phyloP scores from a whole-genome alignment of 2,797 vertebrate species.

The Prionace glauca region DNA sequence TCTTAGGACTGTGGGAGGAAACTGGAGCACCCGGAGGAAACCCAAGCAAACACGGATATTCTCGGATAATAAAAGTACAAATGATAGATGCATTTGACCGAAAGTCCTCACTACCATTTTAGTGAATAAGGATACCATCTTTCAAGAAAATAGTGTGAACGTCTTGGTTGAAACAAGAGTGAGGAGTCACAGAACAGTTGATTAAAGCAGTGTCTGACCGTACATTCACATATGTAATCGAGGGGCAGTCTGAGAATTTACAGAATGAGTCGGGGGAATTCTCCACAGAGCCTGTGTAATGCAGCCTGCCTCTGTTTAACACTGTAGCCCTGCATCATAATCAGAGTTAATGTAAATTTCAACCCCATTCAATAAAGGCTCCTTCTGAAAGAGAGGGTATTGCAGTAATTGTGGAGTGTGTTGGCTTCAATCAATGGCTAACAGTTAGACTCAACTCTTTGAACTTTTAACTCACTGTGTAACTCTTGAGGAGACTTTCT shows the following conservation, averaged over 20 bases:
- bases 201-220: neutral
- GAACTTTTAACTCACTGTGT: neutral
- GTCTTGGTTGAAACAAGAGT: neutral
- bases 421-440: neutral
- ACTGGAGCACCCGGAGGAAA: no score
- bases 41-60: no score
- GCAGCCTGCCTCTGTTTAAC: neutral
- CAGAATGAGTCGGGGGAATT: neutral
- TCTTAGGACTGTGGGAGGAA: no score
- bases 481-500: neutral
- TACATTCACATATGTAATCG: neutral
- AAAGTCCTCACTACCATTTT: neutral
- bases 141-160: neutral
- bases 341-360: neutral
- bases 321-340: neutral
- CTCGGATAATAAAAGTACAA: neutral
- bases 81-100: neutral
- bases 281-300: neutral
- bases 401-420: neutral
- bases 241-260: neutral
- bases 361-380: neutral
- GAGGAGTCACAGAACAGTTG: neutral
- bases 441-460: neutral
- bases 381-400: neutral
- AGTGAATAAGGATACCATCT: neutral